phyloP scores from a whole-genome alignment of 2,113 vertebrate genomes.

The Pelusios castaneus region DNA sequence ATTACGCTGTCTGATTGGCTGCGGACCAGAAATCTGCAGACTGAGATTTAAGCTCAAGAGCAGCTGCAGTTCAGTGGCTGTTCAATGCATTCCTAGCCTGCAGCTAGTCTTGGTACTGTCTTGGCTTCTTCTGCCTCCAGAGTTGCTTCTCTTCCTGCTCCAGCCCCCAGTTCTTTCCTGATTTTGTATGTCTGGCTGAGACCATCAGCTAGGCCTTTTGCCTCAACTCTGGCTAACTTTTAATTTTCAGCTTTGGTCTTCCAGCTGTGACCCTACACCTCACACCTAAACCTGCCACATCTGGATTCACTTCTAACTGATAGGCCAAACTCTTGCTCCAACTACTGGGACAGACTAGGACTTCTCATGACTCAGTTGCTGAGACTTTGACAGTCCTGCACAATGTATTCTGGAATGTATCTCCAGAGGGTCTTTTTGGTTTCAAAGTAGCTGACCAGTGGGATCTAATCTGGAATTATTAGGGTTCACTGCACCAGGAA shows the following conservation, averaged over 20 bases:
- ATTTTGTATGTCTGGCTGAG: background rate
- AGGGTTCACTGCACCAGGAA: background rate
- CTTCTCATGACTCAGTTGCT: background rate
- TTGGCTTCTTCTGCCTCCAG: background rate
- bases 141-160: too few species aligned
- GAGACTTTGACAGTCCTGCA: background rate
- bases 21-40: background rate
- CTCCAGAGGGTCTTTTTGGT: background rate
- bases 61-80: background rate
- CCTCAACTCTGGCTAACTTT: background rate
- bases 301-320: background rate
- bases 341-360: background rate
- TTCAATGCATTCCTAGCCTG: background rate
- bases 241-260: background rate
- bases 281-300: background rate
- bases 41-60: background rate
- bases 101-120: background rate
- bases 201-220: background rate
- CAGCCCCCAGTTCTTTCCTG: background rate
- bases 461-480: fast-evolving
- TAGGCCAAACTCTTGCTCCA: background rate
- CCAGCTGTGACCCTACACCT: background rate
- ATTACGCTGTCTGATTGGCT: background rate
- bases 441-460: background rate
- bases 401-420: background rate